Evolutionary conservation across 2,113 vertebrate species (phyloP).

Genomic region (Bolborhynchus lineola): DNA sequence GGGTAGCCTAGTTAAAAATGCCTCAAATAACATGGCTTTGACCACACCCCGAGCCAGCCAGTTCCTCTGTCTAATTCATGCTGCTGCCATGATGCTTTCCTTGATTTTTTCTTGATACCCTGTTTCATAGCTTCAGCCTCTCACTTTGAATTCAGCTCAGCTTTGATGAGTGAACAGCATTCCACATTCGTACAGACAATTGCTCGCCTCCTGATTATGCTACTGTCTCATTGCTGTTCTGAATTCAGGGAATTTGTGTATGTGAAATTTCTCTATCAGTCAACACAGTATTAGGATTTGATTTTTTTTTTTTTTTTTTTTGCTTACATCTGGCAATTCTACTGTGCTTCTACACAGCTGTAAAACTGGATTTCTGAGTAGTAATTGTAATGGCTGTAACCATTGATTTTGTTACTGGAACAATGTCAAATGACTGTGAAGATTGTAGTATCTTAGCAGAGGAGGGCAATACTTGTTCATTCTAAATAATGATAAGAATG

Average conservation of each 20-base stretch:
- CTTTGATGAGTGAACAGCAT: not conserved
- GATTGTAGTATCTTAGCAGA: not conserved
- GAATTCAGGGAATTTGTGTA: not conserved
- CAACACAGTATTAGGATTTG: not conserved
- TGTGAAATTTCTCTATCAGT: not conserved
- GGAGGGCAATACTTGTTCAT: not conserved
- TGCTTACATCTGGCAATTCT: not conserved
- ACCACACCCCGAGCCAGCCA: not conserved
- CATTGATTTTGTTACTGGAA: not conserved
- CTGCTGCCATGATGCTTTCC: not conserved
- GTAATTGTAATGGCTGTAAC: not conserved
- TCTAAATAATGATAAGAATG: not conserved
- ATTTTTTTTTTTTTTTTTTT: not conserved
- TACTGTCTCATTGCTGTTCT: not conserved
- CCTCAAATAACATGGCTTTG: slow-evolving; percentile 9
- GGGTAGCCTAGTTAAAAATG: slow-evolving; percentile 11
- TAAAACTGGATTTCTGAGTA: not conserved
- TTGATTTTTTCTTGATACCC: not conserved
- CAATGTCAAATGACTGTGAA: not conserved
- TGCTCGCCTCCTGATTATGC: not conserved
- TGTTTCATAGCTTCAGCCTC: not conserved
- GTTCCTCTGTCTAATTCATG: not conserved
- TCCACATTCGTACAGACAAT: not conserved
- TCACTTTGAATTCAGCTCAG: not conserved
- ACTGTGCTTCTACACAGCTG: not conserved